These are phyloP conservation scores for Pseudotriccus pelzelni DNA, from an alignment of 2,797 vertebrate species.

Conservation along the genomic window DNA sequence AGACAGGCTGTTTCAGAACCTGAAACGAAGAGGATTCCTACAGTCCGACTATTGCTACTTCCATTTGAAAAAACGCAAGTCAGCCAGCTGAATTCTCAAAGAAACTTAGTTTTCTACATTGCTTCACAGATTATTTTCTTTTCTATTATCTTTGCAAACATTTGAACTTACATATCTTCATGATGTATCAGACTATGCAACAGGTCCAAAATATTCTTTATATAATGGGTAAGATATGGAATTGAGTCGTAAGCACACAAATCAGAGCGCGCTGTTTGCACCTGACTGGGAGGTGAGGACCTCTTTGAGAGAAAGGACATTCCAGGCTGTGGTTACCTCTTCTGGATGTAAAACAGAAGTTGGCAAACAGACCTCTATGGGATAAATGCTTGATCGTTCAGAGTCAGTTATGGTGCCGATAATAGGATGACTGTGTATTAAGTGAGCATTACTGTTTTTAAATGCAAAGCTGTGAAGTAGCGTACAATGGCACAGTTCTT, in stretches of 20 bases:
- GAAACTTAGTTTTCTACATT: background rate
- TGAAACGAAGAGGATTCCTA: background rate
- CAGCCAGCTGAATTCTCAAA: background rate
- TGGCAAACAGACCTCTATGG: background rate
- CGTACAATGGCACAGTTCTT: background rate
- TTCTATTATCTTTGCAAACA: background rate
- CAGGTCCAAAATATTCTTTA: background rate
- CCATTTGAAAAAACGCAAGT: background rate
- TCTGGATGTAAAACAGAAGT: background rate
- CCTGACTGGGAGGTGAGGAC: background rate
- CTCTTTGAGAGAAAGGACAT: background rate
- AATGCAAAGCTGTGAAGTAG: constrained; percentile 22
- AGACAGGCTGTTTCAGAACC: background rate
- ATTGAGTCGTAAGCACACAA: background rate
- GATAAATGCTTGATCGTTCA: background rate
- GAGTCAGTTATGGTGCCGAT: background rate
- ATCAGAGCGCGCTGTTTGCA: background rate
- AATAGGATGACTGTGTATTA: constrained; percentile 17
- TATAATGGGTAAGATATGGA: background rate
- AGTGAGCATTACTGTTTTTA: constrained; percentile 12
- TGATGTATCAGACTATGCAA: background rate
- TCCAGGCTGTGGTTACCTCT: background rate
- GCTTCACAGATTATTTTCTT: background rate
- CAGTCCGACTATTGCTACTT: background rate
- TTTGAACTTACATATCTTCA: background rate